These are phyloP conservation scores for Amblyopsis rosae DNA, from an alignment of 2,113 vertebrate genomes.

Conservation along the genomic window DNA sequence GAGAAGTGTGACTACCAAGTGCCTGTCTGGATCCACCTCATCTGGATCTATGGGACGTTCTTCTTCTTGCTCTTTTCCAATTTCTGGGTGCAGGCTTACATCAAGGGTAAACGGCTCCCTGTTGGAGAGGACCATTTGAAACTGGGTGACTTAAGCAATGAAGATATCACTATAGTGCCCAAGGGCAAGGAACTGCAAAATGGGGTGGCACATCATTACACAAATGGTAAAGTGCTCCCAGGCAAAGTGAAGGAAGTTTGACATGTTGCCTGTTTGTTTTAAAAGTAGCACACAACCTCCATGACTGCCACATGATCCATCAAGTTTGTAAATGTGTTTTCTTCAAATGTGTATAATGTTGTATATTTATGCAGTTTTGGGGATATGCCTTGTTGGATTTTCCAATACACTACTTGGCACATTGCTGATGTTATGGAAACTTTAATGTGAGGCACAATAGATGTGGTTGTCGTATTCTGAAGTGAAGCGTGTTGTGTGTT, in stretches of 20 bases:
- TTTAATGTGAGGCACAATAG: slow-evolving; percentile 46
- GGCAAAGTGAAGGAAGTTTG: slow-evolving; percentile 91
- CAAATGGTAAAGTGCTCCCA: slow-evolving; percentile 80
- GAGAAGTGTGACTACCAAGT: slow-evolving; percentile 89
- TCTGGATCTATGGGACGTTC: slow-evolving; percentile 94
- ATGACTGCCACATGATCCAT: slow-evolving; percentile 27
- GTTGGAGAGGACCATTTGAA: slow-evolving; percentile 21
- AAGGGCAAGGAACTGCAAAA: slow-evolving; percentile 77
- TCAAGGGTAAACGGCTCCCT: slow-evolving; percentile 90
- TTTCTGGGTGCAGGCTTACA: slow-evolving; percentile 98
- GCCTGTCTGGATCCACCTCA: slow-evolving; percentile 92
- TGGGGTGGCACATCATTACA: slow-evolving; percentile 70
- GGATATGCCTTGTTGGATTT: slow-evolving; percentile 51
- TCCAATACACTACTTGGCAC: slow-evolving; percentile 40
- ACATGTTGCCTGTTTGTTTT: slow-evolving; percentile 54
- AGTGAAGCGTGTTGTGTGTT: slow-evolving; percentile 59
- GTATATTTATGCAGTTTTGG: slow-evolving; percentile 40
- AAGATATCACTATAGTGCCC: slow-evolving; percentile 40
- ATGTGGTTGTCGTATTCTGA: slow-evolving; percentile 60
- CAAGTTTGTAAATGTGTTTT: slow-evolving; percentile 14
- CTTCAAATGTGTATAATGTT: slow-evolving; percentile 24
- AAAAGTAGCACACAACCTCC: slow-evolving; percentile 6
- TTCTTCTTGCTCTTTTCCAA: slow-evolving; percentile 97
- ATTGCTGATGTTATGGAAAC: slow-evolving; percentile 27
- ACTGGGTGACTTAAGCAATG: slow-evolving; percentile 50